Base-by-base conservation (phyloP, 2,797 vertebrate genomes). In the Gouania willdenowi region DNA sequence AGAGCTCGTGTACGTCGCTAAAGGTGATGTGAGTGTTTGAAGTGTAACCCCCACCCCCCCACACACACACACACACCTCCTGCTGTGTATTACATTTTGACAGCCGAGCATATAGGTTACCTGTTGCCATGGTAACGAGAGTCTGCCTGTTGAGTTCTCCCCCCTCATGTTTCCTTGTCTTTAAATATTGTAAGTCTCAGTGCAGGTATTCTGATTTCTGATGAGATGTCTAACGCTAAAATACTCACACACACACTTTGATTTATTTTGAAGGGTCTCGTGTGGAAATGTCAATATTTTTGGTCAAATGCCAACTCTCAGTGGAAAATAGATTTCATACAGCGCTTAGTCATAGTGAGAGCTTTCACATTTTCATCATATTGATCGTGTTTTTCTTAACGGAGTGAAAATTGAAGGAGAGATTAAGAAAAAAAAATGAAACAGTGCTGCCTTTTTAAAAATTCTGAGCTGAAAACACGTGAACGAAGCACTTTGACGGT, bases 111-210 rank as follows among this genome's bases (percentile, higher is more conserved):
- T 69, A 48, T 65, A 51, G 61, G 56, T 71, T 65, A 11, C 72
- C 36, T 74, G 82, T 81, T 81, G 66, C 77, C 63, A 77, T 73
- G 64, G 74, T 50, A 65, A 75, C 46, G 1, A 3, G 16, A 29
- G 39, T 44, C 56, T 44, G 53, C 47, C 52, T 69, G 51, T 72
- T 60, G 60, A 68, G 25, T 23, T 8, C 27, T 51, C 23, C 12
- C 26, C 20, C 36, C n/a, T 62, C 12, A 31, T 42, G 26, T 34
- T 40, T 51, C 39, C 13, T 21, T 50, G 36, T 22, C 12, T 55
- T 65, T 25, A 37, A 25, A 14, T 71, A 11, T 14, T 19, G 4
- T 26, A 38, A 17, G 13, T 41, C 36, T 47, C 34, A 13, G 8
- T 41, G 46, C 18, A 27, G 23, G 9, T 10, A 25, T 15, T 29